Conservation (phyloP, 2,888 invertebrate genomes). For the Eucera pruinosa region DNA sequence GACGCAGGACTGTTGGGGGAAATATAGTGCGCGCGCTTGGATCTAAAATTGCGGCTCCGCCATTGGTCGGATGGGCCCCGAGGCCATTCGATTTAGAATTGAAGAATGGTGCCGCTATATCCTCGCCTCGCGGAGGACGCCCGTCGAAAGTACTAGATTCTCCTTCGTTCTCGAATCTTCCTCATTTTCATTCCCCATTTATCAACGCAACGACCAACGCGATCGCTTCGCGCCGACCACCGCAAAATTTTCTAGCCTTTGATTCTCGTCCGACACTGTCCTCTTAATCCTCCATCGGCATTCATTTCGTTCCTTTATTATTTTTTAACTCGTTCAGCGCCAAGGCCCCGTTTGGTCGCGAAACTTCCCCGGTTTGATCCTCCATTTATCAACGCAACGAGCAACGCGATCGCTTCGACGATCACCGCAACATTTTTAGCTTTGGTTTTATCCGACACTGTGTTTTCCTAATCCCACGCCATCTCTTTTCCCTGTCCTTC, state of each 20-base stretch:
- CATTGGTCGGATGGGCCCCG: conserved; percentile 78
- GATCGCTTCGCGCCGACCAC: conserved; percentile 32
- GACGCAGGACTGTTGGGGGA: conserved; percentile 50
- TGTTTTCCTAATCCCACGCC: not conserved
- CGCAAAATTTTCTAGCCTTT: conserved; percentile 36
- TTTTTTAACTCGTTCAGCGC: no score
- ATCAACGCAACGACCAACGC: conserved; percentile 46
- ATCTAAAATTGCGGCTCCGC: conserved; percentile 75
- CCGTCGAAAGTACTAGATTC: conserved; percentile 69
- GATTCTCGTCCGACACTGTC: conserved; percentile 18
- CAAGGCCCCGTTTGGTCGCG: conserved; percentile 63
- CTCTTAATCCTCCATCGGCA: not conserved
- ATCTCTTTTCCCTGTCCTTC: no score
- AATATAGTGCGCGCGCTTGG: conserved; percentile 61
- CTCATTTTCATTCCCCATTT: conserved; percentile 56
- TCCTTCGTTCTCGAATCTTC: conserved; percentile 62
- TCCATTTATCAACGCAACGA: conserved; percentile 55
- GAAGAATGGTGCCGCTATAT: conserved; percentile 79
- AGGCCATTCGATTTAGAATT: conserved; percentile 82
- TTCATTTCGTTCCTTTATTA: no score
- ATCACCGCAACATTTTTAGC: conserved; percentile 27
- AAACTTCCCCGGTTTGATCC: conserved; percentile 58
- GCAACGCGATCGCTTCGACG: conserved; percentile 31
- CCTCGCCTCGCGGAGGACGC: conserved; percentile 66
- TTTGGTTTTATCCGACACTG: conserved; percentile 23